A percentile compares a stretch with the other conserved stretches of the same genome.
Conservation (phyloP, 2,888 invertebrate genomes). For the Deladenus siricidicola region DNA sequence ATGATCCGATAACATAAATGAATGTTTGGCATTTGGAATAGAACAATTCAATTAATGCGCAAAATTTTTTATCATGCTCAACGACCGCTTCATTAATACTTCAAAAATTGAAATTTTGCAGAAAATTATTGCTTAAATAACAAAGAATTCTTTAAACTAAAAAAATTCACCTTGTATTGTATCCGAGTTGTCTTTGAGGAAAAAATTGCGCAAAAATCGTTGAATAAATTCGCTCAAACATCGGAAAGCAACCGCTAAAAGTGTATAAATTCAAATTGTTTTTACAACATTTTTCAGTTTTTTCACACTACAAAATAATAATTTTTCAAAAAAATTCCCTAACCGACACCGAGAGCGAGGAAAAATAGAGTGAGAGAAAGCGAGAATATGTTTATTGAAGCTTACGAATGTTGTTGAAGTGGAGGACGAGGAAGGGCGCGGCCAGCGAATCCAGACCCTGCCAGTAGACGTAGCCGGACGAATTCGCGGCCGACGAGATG, state of each 20-base stretch:
- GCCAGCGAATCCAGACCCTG: conserved; percentile 95
- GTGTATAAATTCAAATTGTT: not conserved
- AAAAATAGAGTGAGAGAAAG: no score
- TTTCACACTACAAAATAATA: not conserved
- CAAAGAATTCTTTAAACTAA: no score
- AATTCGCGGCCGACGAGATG: conserved; percentile 73
- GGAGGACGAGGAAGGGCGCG: conserved; percentile 89
- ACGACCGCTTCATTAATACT: no score
- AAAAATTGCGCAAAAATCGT: conserved; percentile 91
- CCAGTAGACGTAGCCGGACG: conserved; percentile 96
- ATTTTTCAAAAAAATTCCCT: not conserved
- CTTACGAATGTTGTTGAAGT: conserved; percentile 89
- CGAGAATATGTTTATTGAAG: conserved; percentile 55
- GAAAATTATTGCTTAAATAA: no score
- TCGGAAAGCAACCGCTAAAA: conserved; percentile 79
- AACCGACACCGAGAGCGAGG: no score
- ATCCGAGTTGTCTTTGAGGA: conserved; percentile 87
- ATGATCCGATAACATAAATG: no score
- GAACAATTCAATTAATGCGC: no score
- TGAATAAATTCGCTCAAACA: conserved; percentile 90
- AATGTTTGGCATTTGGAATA: no score
- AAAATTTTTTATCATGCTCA: no score
- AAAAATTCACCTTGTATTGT: conserved; percentile 84
- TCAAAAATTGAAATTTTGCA: no score
- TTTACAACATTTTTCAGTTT: not conserved